Percentiles rank a stretch among this genome's conserved stretches.
Evolutionary conservation across 2,113 vertebrate genomes (phyloP).

Genomic region (Bambusicola thoracicus): DNA sequence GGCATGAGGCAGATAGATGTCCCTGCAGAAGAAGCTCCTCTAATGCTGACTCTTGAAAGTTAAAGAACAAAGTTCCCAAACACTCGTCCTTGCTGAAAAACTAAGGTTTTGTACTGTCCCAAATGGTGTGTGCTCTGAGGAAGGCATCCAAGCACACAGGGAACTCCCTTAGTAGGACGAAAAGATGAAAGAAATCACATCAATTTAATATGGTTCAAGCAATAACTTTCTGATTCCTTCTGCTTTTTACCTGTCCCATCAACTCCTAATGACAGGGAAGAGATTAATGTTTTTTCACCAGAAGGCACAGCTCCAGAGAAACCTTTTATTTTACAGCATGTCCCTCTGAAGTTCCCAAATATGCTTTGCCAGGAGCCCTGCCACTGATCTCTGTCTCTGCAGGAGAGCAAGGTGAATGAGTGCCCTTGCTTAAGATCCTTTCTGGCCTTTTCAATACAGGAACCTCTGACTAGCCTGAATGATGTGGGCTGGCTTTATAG

Average conservation of each 20-base stretch:
- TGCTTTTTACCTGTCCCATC: slow-evolving; percentile 20
- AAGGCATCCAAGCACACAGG: background rate
- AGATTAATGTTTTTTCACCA: background rate
- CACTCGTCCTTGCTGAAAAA: background rate
- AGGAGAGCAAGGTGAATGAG: slow-evolving; percentile 42
- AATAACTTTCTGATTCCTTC: slow-evolving; percentile 5
- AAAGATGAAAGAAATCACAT: slow-evolving; percentile 29
- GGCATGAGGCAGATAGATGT: background rate
- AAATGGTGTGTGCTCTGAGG: background rate
- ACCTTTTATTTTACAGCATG: background rate
- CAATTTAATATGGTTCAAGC: background rate
- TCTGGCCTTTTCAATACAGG: slow-evolving; percentile 42
- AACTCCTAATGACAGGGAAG: background rate
- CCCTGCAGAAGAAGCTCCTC: background rate
- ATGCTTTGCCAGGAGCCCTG: slow-evolving; percentile 8
- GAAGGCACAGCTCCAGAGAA: background rate
- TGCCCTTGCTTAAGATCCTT: slow-evolving; percentile 47
- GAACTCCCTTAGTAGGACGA: background rate
- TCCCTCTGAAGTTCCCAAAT: slow-evolving; percentile 31
- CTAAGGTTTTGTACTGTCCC: background rate
- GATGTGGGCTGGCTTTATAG: slow-evolving; percentile 36
- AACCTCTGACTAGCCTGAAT: slow-evolving; percentile 18
- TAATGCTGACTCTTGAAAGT: background rate
- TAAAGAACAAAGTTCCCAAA: background rate
- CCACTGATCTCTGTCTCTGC: background rate